These are phyloP conservation scores for Acestrorhynchus altus DNA, from an alignment of 2,797 vertebrate species.

Conservation along the genomic window DNA sequence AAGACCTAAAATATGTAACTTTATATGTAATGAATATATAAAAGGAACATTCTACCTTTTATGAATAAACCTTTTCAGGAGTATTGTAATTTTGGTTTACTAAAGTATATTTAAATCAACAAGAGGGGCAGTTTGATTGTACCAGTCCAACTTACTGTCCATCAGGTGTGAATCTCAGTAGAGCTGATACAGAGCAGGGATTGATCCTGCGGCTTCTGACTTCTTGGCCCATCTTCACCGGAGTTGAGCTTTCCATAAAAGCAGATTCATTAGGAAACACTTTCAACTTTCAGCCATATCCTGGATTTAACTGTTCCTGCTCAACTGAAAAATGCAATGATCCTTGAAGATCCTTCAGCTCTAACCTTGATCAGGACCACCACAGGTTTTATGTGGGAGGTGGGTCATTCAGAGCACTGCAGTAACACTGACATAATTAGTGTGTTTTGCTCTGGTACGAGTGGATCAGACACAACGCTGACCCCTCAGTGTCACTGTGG, in stretches of 20 bases:
- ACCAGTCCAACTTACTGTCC: slow-evolving; percentile 14
- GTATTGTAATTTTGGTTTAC: no score
- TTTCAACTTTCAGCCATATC: slow-evolving; percentile 24
- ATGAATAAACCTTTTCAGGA: no score
- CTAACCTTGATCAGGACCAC: no score
- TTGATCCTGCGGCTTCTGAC: slow-evolving; percentile 40
- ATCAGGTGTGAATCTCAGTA: slow-evolving; percentile 4
- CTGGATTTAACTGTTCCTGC: slow-evolving; percentile 42
- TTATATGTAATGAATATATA: no score
- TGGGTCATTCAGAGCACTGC: no score
- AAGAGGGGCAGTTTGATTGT: slow-evolving; percentile 13
- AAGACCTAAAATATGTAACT: no score
- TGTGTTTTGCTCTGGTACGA: no score
- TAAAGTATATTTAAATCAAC: slow-evolving; percentile 8
- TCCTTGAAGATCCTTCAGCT: slow-evolving; percentile 22
- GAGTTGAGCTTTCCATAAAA: slow-evolving; percentile 36
- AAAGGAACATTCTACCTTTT: no score
- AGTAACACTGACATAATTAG: no score
- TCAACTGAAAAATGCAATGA: slow-evolving; percentile 33
- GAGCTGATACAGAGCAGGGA: slow-evolving; percentile 24
- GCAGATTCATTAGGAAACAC: slow-evolving; percentile 43
- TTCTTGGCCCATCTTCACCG: slow-evolving; percentile 38
- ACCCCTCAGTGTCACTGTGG: no score
- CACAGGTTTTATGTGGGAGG: no score
- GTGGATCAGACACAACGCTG: no score